These are phyloP conservation scores for Leuciscus idus DNA, from an alignment of 2,113 vertebrate genomes.

Conservation along the genomic window DNA sequence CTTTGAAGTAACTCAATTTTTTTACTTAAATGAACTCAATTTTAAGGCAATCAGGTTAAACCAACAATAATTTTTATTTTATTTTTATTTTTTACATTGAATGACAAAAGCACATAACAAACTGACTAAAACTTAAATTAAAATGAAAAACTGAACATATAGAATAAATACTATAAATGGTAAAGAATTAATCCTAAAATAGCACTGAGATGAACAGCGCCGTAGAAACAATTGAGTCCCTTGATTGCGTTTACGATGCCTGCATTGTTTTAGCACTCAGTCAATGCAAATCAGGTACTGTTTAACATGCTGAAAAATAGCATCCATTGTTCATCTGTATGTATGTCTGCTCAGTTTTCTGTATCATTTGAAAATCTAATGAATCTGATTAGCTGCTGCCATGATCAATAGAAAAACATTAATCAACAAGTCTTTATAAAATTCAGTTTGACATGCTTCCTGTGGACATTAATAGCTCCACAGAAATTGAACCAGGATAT, in stretches of 20 bases:
- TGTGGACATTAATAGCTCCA: not conserved
- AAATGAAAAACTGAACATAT: too few species aligned
- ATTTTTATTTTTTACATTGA: too few species aligned
- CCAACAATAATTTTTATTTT: too few species aligned
- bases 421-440: not conserved
- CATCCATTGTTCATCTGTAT: not conserved
- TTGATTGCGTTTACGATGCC: not conserved
- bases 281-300: not conserved
- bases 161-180: too few species aligned
- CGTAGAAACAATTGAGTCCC: not conserved
- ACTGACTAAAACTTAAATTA: too few species aligned
- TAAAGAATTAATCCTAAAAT: too few species aligned
- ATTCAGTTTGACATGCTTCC: not conserved
- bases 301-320: not conserved
- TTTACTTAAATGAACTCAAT: too few species aligned
- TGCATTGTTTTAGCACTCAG: not conserved
- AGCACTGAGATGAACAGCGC: too few species aligned
- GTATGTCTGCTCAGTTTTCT: not conserved
- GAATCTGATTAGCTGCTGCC: not conserved
- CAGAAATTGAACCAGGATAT: not conserved
- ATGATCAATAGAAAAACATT: not conserved
- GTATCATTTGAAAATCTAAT: not conserved
- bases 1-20: too few species aligned
- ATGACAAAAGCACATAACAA: too few species aligned
- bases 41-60: too few species aligned